Conservation (phyloP, 2,888 invertebrate species). For the Drosophila austrosaltans region DNA sequence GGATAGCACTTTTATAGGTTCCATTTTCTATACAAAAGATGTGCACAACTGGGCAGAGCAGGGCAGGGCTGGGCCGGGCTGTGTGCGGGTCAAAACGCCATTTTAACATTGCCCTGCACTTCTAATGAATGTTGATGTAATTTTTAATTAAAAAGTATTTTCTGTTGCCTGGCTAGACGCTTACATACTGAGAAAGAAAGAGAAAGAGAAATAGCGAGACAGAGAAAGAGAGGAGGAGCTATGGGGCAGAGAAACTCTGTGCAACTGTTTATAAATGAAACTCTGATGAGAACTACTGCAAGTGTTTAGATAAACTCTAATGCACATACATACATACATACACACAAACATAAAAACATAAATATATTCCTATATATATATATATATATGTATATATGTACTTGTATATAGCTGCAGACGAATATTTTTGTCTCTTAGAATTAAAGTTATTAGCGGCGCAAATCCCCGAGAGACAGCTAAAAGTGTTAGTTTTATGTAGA, state of each 20-base stretch:
- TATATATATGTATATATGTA: slow-evolving; percentile 19
- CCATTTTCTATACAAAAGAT: slow-evolving; percentile 11
- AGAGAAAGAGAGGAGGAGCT: slow-evolving; percentile 1
- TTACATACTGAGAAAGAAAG: slow-evolving; percentile 9
- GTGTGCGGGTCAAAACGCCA: neutral
- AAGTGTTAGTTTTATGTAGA: neutral
- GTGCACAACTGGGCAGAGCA: neutral
- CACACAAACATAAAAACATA: neutral
- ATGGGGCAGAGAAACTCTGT: neutral
- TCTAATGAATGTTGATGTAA: slow-evolving; percentile 63
- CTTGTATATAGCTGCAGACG: neutral
- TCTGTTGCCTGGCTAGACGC: slow-evolving; percentile 32
- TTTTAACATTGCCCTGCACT: slow-evolving; percentile 42
- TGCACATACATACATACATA: slow-evolving; percentile 3
- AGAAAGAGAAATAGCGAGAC: slow-evolving; percentile 12
- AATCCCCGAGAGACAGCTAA: slow-evolving; percentile 38
- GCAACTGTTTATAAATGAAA: slow-evolving; percentile 13
- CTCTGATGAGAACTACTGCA: slow-evolving; percentile 51
- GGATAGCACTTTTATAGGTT: slow-evolving; percentile 8
- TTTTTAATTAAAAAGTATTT: slow-evolving; percentile 76
- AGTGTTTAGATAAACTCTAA: slow-evolving; percentile 56
- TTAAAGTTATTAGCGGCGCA: slow-evolving; percentile 56
- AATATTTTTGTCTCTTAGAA: slow-evolving; percentile 23
- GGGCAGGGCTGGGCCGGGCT: no score
- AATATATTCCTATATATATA: slow-evolving; percentile 15